Evolutionary conservation across 2,797 vertebrate genomes (phyloP).

Genomic region (Schizothorax lantsangensis): DNA sequence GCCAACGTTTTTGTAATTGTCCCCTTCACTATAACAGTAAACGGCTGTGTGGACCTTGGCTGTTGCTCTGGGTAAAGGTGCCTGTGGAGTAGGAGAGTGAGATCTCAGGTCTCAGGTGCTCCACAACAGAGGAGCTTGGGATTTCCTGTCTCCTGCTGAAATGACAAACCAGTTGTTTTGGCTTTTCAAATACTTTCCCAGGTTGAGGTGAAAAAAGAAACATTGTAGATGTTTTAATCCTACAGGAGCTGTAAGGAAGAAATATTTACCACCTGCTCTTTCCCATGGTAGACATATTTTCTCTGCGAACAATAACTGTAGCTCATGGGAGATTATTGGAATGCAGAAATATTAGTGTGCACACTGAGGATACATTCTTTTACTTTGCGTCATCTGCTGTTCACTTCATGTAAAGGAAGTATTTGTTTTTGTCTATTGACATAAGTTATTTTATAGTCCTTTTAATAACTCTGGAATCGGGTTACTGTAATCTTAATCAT

Average conservation of each 20-base stretch:
- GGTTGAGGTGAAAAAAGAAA: constrained; percentile 56
- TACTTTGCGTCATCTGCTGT: constrained; percentile 1
- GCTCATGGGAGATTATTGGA: constrained; percentile 15
- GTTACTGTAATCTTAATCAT: constrained; percentile 11
- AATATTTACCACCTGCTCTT: background rate
- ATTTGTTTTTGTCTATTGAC: background rate
- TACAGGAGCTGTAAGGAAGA: constrained; percentile 31
- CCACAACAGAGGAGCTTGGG: constrained; percentile 52
- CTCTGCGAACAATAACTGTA: constrained; percentile 28
- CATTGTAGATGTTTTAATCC: constrained; percentile 36
- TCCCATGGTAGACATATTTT: constrained; percentile 17
- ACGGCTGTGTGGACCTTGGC: constrained; percentile 36
- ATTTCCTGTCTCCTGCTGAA: constrained; percentile 58
- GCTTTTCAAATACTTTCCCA: constrained; percentile 42
- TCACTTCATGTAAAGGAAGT: background rate
- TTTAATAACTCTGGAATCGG: background rate
- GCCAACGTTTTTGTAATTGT: constrained; percentile 57
- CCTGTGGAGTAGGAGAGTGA: constrained; percentile 23
- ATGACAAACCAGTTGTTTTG: constrained; percentile 53
- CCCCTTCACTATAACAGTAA: constrained; percentile 34
- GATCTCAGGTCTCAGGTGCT: background rate
- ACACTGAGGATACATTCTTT: background rate
- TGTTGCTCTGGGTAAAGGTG: constrained; percentile 39
- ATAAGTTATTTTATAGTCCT: constrained; percentile 12
- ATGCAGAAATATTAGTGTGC: constrained; percentile 7